phyloP scores from a whole-genome alignment of 2,888 invertebrate genomes.

The Dasypogon diadema region DNA sequence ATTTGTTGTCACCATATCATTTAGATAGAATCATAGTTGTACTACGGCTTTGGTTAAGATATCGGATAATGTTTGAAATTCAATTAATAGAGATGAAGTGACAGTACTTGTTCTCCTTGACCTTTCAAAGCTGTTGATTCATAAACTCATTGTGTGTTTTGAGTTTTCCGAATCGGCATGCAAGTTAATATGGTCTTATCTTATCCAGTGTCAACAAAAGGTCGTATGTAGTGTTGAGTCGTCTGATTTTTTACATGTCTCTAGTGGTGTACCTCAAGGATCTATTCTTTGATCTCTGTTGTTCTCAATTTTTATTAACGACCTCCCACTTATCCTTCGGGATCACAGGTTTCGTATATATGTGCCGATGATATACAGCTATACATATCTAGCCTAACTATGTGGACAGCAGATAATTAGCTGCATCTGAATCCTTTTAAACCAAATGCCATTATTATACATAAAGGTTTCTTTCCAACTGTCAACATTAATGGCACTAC shows the following conservation, averaged over 20 bases:
- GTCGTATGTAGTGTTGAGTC: background rate
- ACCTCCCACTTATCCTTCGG: background rate
- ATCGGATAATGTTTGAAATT: too few relatives aligned
- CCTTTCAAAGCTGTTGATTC: too few relatives aligned
- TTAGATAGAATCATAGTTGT: too few relatives aligned
- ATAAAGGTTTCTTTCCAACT: background rate
- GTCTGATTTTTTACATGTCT: background rate
- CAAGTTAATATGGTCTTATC: too few relatives aligned
- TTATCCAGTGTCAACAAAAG: background rate
- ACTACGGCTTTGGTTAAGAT: too few relatives aligned
- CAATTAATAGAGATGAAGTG: too few relatives aligned
- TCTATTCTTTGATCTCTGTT: background rate
- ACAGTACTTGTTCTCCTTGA: too few relatives aligned
- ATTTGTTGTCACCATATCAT: too few relatives aligned
- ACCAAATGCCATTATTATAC: background rate
- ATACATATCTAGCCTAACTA: background rate
- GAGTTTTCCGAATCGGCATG: too few relatives aligned
- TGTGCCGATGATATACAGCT: background rate
- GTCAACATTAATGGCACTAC: background rate
- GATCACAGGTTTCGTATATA: background rate
- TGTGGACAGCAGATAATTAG: background rate
- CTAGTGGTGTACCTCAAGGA: background rate
- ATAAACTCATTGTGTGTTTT: too few relatives aligned
- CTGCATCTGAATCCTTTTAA: background rate
- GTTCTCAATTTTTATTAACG: background rate